Percentiles rank a stretch among this genome's conserved stretches.
Conservation (phyloP, 2,113 vertebrate genomes). For the Vulpes lagopus region DNA sequence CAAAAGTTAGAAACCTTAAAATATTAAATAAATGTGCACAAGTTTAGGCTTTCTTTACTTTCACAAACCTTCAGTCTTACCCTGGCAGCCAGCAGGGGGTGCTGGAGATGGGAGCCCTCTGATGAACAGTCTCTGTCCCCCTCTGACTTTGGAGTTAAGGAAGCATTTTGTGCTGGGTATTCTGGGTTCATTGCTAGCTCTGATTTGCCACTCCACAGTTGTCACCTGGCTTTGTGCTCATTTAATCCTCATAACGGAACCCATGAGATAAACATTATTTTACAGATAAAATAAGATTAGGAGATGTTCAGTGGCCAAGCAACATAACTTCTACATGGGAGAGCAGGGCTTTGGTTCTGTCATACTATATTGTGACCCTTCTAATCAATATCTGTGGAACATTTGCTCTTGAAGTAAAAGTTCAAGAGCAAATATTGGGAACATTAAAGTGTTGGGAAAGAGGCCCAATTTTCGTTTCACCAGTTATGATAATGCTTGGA, state of each 20-base stretch:
- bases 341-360: background rate
- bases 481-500: background rate
- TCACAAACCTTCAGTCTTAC: background rate
- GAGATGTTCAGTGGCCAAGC: background rate
- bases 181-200: background rate
- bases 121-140: background rate
- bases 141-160: background rate
- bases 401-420: background rate
- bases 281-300: background rate
- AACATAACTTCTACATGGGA: background rate
- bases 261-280: background rate
- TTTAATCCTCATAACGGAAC: background rate
- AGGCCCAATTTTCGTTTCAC: background rate
- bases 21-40: background rate
- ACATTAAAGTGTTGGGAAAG: background rate
- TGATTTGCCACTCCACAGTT: background rate
- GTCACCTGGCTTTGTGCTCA: background rate
- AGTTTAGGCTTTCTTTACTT: background rate
- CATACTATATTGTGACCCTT: background rate
- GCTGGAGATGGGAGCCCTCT: background rate
- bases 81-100: background rate
- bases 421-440: background rate
- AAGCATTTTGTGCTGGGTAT: background rate
- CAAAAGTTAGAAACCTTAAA: background rate
- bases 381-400: background rate